phyloP scores from a whole-genome alignment of 2,797 vertebrate species.

The Lutjanus argentimaculatus region DNA sequence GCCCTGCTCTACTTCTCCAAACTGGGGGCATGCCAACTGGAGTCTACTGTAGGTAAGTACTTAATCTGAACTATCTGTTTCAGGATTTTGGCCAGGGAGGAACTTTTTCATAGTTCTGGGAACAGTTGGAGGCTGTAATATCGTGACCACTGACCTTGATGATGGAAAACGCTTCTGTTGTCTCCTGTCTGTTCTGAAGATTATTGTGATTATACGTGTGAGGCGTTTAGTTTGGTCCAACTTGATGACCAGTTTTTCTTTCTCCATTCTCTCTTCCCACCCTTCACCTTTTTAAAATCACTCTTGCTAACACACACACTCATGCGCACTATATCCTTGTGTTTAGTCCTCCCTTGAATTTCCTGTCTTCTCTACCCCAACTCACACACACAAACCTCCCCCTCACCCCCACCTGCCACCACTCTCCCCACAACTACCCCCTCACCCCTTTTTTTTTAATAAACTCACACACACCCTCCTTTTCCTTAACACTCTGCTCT shows the following conservation, averaged over 20 bases:
- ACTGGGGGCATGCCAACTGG: too few species aligned
- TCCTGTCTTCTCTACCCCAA: conserved; percentile 25
- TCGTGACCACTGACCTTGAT: too few species aligned
- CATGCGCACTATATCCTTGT: conserved; percentile 16
- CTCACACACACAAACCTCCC: conserved; percentile 26
- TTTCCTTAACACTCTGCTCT: conserved; percentile 15
- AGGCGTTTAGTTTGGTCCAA: neutral
- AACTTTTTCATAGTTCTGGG: too few species aligned
- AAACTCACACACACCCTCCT: conserved; percentile 35
- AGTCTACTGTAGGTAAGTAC: too few species aligned
- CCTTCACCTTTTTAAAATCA: neutral
- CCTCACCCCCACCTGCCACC: conserved; percentile 53
- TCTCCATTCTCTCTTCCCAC: neutral
- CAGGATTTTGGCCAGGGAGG: too few species aligned
- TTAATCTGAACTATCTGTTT: too few species aligned
- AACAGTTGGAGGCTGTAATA: too few species aligned
- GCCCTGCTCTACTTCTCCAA: too few species aligned
- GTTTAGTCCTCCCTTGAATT: conserved; percentile 31
- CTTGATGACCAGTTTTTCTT: neutral
- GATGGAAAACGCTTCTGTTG: too few species aligned
- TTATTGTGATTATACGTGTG: neutral
- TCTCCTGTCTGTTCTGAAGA: too few species aligned
- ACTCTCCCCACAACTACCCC: conserved; percentile 13
- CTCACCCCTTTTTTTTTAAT: neutral
- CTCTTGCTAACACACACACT: neutral